Conservation (phyloP, 2,797 vertebrate species). For the Silurus lanzhouensis region DNA sequence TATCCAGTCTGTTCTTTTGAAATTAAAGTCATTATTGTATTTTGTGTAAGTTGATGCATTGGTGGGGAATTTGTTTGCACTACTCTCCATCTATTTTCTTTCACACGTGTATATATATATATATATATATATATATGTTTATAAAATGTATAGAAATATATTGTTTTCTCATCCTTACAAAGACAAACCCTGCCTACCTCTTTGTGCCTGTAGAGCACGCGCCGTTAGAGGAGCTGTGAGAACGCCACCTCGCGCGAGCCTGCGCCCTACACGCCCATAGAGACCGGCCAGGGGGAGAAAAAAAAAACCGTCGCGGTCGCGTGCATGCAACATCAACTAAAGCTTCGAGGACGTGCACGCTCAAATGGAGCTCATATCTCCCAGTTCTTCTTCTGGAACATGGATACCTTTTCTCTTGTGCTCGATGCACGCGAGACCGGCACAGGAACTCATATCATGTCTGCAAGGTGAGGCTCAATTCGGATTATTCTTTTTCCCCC, state of each 20-base stretch:
- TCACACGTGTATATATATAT: no score
- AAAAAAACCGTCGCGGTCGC: not conserved
- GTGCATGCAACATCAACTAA: not conserved
- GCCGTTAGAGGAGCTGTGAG: not conserved
- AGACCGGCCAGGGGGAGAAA: not conserved
- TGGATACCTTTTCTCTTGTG: not conserved
- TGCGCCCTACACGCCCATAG: slow-evolving; percentile 22
- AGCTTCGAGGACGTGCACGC: not conserved
- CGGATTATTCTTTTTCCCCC: not conserved
- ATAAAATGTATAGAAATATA: no score
- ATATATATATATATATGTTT: no score
- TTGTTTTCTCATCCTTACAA: not conserved
- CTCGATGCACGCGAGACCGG: not conserved
- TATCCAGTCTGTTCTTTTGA: no score
- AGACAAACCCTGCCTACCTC: not conserved
- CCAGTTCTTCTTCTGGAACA: not conserved
- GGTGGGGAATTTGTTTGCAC: no score
- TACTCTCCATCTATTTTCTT: no score
- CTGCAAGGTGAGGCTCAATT: slow-evolving; percentile 13
- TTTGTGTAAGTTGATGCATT: no score
- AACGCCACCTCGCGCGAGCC: not conserved
- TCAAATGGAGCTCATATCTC: not conserved
- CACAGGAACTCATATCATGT: not conserved
- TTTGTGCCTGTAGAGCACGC: not conserved
- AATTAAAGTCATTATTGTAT: no score